Evolutionary conservation across 2,888 invertebrate species (phyloP).

Genomic region (Malthinus flaveolus): DNA sequence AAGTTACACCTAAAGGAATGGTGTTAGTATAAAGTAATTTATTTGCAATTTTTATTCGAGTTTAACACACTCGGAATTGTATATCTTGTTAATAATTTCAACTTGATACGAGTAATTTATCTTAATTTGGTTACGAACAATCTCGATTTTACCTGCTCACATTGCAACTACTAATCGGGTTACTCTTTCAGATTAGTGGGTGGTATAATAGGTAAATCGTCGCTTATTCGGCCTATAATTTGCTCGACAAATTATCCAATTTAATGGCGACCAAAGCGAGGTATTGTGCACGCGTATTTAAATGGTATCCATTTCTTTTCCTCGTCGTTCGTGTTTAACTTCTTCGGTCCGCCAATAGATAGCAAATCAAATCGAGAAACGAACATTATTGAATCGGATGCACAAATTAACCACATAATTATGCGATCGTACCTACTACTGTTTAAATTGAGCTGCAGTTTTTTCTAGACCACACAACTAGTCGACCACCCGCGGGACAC

Average conservation of each 20-base stretch:
- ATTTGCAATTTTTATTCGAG: constrained; percentile 40
- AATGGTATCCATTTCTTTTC: constrained; percentile 11
- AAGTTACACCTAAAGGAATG: constrained; percentile 47
- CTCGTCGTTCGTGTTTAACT: constrained; percentile 7
- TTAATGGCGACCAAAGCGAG: constrained; percentile 15
- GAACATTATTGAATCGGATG: constrained; percentile 17
- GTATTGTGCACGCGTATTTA: constrained; percentile 17
- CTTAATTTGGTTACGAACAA: too few species aligned
- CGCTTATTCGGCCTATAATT: constrained; percentile 9
- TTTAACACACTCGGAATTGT: constrained; percentile 42
- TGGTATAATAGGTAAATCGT: constrained; percentile 13
- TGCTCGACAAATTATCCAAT: constrained; percentile 19
- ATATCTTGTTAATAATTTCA: constrained; percentile 45
- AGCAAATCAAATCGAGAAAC: too few species aligned
- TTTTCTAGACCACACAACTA: constrained; percentile 29
- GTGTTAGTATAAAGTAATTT: constrained; percentile 48
- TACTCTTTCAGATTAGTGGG: constrained; percentile 6
- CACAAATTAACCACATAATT: constrained; percentile 29
- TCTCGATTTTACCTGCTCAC: too few species aligned
- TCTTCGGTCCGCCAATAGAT: too few species aligned
- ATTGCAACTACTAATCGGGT: too few species aligned
- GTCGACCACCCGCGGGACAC: constrained; percentile 20
- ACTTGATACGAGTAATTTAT: constrained; percentile 1
- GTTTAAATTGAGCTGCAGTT: constrained; percentile 25
- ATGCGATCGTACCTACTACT: constrained; percentile 23